A percentile compares a stretch with the other conserved stretches of the same genome.
Evolutionary conservation across 2,113 vertebrate species (phyloP).

Genomic region (Dicrurus megarhynchus): DNA sequence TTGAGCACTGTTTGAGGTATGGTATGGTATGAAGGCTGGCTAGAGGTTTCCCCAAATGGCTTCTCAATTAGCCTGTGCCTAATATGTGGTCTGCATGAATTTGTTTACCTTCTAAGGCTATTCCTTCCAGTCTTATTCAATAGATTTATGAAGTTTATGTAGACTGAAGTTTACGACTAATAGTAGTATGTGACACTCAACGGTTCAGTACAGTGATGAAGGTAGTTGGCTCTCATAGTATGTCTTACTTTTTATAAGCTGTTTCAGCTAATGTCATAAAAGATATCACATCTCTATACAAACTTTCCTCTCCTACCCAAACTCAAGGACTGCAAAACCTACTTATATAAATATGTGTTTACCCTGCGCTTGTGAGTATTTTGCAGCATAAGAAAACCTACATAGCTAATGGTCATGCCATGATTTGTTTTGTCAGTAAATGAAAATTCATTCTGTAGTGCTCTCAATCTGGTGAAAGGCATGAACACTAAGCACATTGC

Average conservation of each 20-base stretch:
- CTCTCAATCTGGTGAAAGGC: background rate
- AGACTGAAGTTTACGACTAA: background rate
- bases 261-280: background rate
- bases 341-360: background rate
- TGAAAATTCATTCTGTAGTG: background rate
- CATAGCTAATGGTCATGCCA: background rate
- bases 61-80: background rate
- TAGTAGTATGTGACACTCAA: rapidly evolving
- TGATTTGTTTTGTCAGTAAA: slow-evolving; percentile 19
- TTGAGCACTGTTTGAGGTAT: background rate
- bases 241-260: background rate
- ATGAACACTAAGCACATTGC: background rate
- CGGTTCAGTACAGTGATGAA: background rate
- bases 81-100: background rate
- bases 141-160: background rate
- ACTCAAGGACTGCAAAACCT: background rate
- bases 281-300: background rate
- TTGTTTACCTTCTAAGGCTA: background rate
- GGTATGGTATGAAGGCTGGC: background rate
- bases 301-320: background rate
- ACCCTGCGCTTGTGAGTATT: background rate
- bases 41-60: background rate
- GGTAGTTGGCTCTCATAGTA: too few species aligned
- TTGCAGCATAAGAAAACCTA: background rate
- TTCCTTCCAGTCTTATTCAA: background rate